These are phyloP conservation scores for Pemphredon lugubris DNA, from an alignment of 2,888 invertebrate genomes.

Conservation along the genomic window DNA sequence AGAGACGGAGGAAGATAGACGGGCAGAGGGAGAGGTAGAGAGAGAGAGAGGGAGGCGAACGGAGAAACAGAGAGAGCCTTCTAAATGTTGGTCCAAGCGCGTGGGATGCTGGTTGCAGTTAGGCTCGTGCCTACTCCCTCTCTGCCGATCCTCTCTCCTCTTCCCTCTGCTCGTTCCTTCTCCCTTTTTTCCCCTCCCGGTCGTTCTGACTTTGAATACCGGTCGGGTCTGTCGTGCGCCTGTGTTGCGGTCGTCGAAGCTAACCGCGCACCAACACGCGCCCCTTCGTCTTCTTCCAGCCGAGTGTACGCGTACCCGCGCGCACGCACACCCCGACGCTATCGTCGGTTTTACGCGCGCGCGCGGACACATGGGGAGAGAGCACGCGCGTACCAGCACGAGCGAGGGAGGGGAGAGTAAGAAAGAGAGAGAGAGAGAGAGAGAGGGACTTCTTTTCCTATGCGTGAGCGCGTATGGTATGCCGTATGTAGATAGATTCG, in stretches of 20 bases:
- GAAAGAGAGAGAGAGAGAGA: constrained; percentile 5
- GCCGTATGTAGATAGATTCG: constrained; percentile 73
- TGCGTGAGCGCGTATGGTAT: constrained; percentile 66
- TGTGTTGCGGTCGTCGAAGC: constrained; percentile 63
- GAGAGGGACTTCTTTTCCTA: constrained; percentile 50
- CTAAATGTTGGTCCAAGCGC: constrained; percentile 73
- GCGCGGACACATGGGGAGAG: constrained; percentile 6
- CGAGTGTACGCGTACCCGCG: constrained; percentile 16
- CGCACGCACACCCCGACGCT: not conserved
- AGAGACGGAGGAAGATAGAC: constrained; percentile 21
- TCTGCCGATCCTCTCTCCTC: constrained; percentile 60
- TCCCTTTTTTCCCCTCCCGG: constrained; percentile 36
- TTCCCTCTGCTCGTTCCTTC: constrained; percentile 24
- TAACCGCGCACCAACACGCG: constrained; percentile 48
- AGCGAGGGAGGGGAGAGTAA: constrained; percentile 3
- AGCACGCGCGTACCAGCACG: constrained; percentile 37
- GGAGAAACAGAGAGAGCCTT: constrained; percentile 49
- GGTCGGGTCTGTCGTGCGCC: constrained; percentile 69
- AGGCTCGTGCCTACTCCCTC: constrained; percentile 78
- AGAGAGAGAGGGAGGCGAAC: constrained; percentile 16
- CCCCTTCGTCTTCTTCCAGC: not conserved
- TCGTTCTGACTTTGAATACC: constrained; percentile 75
- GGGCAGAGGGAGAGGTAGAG: constrained; percentile 3
- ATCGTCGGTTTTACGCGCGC: too few relatives aligned
- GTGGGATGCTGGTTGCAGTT: constrained; percentile 78